Conservation (phyloP, 2,113 vertebrate species). For the Syrrhaptes paradoxus region DNA sequence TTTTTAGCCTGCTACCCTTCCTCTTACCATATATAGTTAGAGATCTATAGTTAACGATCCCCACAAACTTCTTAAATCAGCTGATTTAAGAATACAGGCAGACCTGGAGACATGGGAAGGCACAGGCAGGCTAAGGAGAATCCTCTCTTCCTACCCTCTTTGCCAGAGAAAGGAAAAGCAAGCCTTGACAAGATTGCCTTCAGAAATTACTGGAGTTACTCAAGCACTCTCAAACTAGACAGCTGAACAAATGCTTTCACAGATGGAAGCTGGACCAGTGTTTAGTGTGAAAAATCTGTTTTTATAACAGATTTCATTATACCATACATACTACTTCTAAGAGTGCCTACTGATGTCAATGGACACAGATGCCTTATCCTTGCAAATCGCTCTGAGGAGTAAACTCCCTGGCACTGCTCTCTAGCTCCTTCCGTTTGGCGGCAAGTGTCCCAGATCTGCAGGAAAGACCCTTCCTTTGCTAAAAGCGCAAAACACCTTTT, state of each 20-base stretch:
- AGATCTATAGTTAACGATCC: accelerated
- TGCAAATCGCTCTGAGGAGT: neutral
- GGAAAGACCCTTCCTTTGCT: neutral
- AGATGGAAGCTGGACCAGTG: neutral
- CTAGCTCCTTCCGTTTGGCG: neutral
- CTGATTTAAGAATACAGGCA: neutral
- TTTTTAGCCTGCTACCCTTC: neutral
- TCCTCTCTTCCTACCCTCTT: neutral
- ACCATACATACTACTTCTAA: neutral
- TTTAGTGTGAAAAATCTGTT: neutral
- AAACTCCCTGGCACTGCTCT: neutral
- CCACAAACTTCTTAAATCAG: neutral
- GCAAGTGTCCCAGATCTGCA: neutral
- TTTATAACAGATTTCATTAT: neutral
- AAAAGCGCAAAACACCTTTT: neutral
- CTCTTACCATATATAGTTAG: neutral
- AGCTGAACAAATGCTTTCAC: neutral
- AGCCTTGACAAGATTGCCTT: neutral
- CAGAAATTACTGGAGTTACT: neutral
- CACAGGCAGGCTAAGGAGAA: neutral
- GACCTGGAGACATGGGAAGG: neutral
- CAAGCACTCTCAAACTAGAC: neutral
- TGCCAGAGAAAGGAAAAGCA: neutral
- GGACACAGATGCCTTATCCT: neutral
- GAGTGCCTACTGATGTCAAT: neutral